Conservation (phyloP, 2,888 invertebrate genomes). For the Chirona hameri region DNA sequence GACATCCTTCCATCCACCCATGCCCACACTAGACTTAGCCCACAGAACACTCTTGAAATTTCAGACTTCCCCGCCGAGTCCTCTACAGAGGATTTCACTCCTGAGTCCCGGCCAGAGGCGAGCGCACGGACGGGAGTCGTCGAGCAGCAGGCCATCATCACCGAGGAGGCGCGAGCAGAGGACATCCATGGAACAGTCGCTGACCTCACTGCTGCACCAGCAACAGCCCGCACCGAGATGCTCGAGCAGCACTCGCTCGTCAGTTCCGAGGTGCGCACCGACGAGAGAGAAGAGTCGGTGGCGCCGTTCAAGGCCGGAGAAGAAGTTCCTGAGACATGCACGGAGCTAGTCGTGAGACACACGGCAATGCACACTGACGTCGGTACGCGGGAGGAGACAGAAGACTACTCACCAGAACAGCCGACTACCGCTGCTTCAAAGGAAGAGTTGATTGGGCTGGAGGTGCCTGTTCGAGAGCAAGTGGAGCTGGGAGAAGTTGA, state of each 20-base stretch:
- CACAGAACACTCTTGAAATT: constrained; percentile 26
- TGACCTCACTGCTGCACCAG: neutral
- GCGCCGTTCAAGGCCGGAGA: neutral
- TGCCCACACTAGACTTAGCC: neutral
- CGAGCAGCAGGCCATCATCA: neutral
- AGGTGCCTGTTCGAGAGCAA: neutral
- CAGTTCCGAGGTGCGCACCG: neutral
- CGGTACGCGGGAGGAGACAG: neutral
- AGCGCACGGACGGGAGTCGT: constrained; percentile 4
- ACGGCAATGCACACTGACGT: neutral
- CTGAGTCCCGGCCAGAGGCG: neutral
- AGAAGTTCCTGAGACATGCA: neutral
- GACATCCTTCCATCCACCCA: neutral
- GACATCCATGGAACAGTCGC: neutral
- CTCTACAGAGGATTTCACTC: neutral
- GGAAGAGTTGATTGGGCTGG: neutral
- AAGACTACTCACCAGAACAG: neutral
- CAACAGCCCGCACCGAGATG: neutral
- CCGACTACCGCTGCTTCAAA: neutral
- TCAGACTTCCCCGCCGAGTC: constrained; percentile 12
- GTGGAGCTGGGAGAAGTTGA: neutral
- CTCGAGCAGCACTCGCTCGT: neutral
- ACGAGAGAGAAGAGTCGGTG: neutral
- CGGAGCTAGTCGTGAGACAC: neutral
- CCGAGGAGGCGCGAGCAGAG: neutral